A percentile compares a stretch with the other conserved stretches of the same genome.
Conservation (phyloP, 2,797 vertebrate species). For the Psittacula derbiana region DNA sequence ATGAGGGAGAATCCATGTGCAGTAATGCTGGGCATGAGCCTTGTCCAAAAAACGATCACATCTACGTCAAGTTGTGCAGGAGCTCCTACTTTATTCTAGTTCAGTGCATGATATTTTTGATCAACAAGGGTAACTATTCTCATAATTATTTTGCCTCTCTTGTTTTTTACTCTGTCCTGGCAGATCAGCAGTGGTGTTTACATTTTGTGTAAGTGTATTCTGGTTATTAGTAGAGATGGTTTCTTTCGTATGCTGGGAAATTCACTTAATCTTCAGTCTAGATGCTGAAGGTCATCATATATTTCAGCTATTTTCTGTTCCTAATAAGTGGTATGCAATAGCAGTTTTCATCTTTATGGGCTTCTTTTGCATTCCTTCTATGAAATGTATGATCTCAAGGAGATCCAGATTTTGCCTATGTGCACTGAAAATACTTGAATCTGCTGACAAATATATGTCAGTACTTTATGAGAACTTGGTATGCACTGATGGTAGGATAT, state of each 20-base stretch:
- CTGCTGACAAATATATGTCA: conserved; percentile 4
- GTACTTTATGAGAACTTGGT: background rate
- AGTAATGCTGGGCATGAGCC: accelerated
- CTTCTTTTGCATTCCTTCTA: background rate
- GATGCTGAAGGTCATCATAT: background rate
- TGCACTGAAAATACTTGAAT: conserved; percentile 7
- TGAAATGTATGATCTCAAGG: background rate
- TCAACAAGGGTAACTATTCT: background rate
- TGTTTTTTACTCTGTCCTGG: background rate
- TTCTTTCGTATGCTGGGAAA: background rate
- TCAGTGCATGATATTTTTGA: background rate
- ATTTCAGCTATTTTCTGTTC: background rate
- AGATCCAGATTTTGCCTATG: background rate
- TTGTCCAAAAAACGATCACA: background rate
- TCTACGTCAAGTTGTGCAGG: background rate
- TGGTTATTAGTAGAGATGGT: background rate
- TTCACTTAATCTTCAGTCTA: background rate
- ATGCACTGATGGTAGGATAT: background rate
- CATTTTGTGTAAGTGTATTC: background rate
- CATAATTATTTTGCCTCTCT: background rate
- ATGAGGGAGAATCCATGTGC: accelerated
- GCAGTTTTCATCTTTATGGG: background rate
- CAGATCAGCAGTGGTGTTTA: background rate
- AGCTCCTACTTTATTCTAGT: background rate
- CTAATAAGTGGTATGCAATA: background rate